phyloP scores from a whole-genome alignment of 2,888 invertebrate genomes.

The Hyposoter dolosus region DNA sequence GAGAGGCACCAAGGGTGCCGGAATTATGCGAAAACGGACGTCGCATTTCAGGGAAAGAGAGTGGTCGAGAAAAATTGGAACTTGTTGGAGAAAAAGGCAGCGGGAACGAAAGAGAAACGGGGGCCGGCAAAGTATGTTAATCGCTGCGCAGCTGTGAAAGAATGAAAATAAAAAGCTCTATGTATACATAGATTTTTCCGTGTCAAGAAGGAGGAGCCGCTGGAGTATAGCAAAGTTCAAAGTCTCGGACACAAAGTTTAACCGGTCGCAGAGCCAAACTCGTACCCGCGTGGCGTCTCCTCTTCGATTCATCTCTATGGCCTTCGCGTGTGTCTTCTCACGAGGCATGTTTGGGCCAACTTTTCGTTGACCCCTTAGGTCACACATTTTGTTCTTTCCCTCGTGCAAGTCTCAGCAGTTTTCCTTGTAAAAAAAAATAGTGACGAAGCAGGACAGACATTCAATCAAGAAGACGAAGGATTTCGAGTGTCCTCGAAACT shows the following conservation, averaged over 20 bases:
- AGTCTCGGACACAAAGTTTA: constrained; percentile 80
- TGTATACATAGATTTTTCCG: constrained; percentile 5
- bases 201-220: constrained; percentile 73
- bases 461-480: background rate
- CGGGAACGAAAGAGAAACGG: background rate
- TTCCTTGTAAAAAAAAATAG: background rate
- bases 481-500: background rate
- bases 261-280: constrained; percentile 65
- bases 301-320: constrained; percentile 55
- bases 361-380: constrained; percentile 51
- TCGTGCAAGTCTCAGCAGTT: constrained; percentile 5
- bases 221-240: constrained; percentile 82
- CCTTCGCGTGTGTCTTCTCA: constrained; percentile 56
- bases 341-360: constrained; percentile 44
- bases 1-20: constrained; percentile 41
- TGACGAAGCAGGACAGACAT: background rate
- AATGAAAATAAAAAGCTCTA: constrained; percentile 62
- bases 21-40: constrained; percentile 58
- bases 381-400: constrained; percentile 16
- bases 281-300: constrained; percentile 45
- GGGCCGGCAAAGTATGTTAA: constrained; percentile 81
- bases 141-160: constrained; percentile 77
- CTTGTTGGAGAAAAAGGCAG: constrained; percentile 10
- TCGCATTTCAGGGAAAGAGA: constrained; percentile 51
- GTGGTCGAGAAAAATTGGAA: constrained; percentile 61